Conservation (phyloP, 1,140 invertebrate species). For the Zaprionus ghesquierei region DNA sequence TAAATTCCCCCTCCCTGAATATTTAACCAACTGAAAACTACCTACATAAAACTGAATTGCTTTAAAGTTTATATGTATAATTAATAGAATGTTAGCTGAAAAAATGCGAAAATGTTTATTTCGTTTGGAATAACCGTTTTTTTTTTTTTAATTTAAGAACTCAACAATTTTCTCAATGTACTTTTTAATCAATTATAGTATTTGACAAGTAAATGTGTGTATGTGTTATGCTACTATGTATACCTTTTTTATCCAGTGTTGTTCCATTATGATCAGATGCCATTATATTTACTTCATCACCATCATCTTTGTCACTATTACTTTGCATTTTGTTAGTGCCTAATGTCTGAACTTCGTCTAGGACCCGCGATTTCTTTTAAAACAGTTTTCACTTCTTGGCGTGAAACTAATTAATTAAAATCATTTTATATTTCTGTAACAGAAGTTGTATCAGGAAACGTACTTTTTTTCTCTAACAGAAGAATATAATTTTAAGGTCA, state of each 20-base stretch:
- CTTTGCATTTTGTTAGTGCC: conserved; percentile 74
- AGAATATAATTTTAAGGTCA: not conserved
- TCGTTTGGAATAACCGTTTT: too few relatives aligned
- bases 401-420: conserved; percentile 28
- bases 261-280: conserved; percentile 72
- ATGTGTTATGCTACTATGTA: conserved; percentile 40
- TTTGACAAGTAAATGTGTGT: not conserved
- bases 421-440: not conserved
- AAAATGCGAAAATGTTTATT: not conserved
- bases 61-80: too few relatives aligned
- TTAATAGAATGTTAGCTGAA: too few relatives aligned
- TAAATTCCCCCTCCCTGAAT: too few relatives aligned
- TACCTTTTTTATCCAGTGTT: conserved; percentile 51
- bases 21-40: too few relatives aligned
- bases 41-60: too few relatives aligned
- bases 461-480: not conserved
- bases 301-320: conserved; percentile 72
- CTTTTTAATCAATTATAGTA: not conserved
- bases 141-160: not conserved
- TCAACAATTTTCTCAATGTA: too few relatives aligned
- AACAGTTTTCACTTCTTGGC: conserved; percentile 65
- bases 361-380: conserved; percentile 66
- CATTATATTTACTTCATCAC: conserved; percentile 71
- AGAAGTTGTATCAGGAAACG: not conserved
- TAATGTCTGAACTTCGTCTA: conserved; percentile 35